Evolutionary conservation across 2,888 invertebrate genomes (phyloP).

Genomic region (Caenorhabditis japonica): DNA sequence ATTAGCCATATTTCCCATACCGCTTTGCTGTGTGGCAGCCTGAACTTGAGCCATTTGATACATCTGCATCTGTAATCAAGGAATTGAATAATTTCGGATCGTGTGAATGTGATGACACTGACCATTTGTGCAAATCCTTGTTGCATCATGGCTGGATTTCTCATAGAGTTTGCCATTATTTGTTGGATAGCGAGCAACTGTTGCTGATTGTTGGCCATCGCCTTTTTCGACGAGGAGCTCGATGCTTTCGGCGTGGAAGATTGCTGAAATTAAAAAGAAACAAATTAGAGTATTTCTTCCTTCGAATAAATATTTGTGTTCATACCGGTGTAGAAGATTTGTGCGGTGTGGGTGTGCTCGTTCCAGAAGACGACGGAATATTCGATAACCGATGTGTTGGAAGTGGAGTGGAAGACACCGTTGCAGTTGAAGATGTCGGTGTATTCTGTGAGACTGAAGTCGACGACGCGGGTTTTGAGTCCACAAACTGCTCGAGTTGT

Average conservation of each 20-base stretch:
- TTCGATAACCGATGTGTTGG: slow-evolving; percentile 10
- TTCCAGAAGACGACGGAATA: slow-evolving; percentile 41
- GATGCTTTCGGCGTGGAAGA: slow-evolving; percentile 27
- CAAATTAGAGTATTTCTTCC: not conserved
- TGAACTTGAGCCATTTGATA: slow-evolving; percentile 6
- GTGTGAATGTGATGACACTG: not conserved
- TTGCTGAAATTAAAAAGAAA: slow-evolving; percentile 15
- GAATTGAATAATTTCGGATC: not conserved
- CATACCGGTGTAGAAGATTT: slow-evolving; percentile 32
- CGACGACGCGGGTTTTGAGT: slow-evolving; percentile 3
- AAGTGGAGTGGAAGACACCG: slow-evolving; percentile 20
- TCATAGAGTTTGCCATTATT: slow-evolving; percentile 33
- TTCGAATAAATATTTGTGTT: not conserved
- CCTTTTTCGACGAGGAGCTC: slow-evolving; percentile 14
- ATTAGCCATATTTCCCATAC: slow-evolving; percentile 14
- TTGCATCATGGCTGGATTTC: slow-evolving; percentile 21
- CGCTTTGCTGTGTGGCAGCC: no score
- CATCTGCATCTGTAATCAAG: slow-evolving; percentile 3
- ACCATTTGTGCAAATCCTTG: slow-evolving; percentile 49
- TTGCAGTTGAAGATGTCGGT: slow-evolving; percentile 25
- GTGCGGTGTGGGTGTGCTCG: slow-evolving; percentile 50
- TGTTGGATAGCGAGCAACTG: slow-evolving; percentile 21
- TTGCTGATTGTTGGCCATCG: slow-evolving; percentile 8
- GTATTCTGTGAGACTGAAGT: slow-evolving; percentile 4
- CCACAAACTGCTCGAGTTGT: slow-evolving; percentile 28